These are phyloP conservation scores for Hycleus cichorii DNA, from an alignment of 1,140 invertebrate genomes.

Conservation along the genomic window DNA sequence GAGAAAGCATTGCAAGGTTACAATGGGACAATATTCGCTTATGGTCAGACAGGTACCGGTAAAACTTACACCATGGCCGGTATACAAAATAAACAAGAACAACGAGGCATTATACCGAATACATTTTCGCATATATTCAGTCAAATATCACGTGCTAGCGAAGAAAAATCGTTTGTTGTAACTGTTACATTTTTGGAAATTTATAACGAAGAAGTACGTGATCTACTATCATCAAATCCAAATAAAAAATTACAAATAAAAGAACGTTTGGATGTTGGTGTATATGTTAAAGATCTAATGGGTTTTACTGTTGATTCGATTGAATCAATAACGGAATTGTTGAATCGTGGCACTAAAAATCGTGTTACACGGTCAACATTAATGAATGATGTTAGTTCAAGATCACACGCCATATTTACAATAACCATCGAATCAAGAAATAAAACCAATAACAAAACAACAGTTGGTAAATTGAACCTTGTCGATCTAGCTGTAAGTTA, in stretches of 20 bases:
- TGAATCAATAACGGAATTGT: constrained; percentile 83
- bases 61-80: constrained; percentile 97
- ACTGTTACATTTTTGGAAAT: constrained; percentile 93
- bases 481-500: constrained; percentile 61
- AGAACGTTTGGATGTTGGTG: constrained; percentile 78
- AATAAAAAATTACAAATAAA: constrained; percentile 64
- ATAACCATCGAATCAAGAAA: constrained; percentile 94
- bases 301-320: constrained; percentile 80
- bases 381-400: constrained; percentile 97
- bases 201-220: constrained; percentile 91
- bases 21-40: constrained; percentile 95
- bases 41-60: constrained; percentile 94
- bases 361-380: constrained; percentile 80
- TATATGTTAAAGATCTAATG: constrained; percentile 90
- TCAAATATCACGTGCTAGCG: constrained; percentile 74
- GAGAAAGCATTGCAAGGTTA: constrained; percentile 91
- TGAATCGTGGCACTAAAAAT: constrained; percentile 86
- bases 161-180: constrained; percentile 79
- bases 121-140: constrained; percentile 96
- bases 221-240: constrained; percentile 74
- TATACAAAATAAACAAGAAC: constrained; percentile 68
- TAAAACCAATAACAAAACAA: constrained; percentile 63
- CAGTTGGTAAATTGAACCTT: constrained; percentile 66
- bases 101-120: constrained; percentile 90
- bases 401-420: constrained; percentile 98